These are phyloP conservation scores for Drosophila mayaguana DNA, from an alignment of 2,888 invertebrate genomes.

Conservation along the genomic window DNA sequence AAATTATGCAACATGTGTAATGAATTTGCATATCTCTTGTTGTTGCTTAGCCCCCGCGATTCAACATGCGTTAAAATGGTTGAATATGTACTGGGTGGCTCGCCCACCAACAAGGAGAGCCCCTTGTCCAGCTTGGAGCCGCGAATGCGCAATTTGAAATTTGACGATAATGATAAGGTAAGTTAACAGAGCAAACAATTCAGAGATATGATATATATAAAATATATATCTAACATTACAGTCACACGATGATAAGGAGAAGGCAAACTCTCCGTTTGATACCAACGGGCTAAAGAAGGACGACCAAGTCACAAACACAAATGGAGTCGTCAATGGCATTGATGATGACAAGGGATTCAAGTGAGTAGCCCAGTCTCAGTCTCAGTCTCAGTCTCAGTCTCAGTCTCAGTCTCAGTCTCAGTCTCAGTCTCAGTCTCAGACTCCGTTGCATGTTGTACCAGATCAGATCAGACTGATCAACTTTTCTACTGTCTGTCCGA, in stretches of 20 bases:
- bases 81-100: slow-evolving; percentile 97
- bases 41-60: slow-evolving; percentile 90
- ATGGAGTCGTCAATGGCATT: slow-evolving; percentile 89
- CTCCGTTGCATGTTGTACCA: slow-evolving; percentile 10
- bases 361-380: slow-evolving; percentile 90
- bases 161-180: slow-evolving; percentile 86
- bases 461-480: slow-evolving; percentile 25
- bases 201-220: not conserved
- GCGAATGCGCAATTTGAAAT: slow-evolving; percentile 88
- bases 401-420: too few relatives aligned
- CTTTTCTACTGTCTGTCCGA: slow-evolving; percentile 19
- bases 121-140: slow-evolving; percentile 87
- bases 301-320: slow-evolving; percentile 87
- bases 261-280: slow-evolving; percentile 86
- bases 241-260: slow-evolving; percentile 86
- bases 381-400: too few relatives aligned
- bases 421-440: too few relatives aligned
- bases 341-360: slow-evolving; percentile 96
- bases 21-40: slow-evolving; percentile 51
- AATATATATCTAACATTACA: slow-evolving; percentile 52
- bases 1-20: not conserved
- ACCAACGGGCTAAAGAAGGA: slow-evolving; percentile 86
- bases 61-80: slow-evolving; percentile 98
- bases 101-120: slow-evolving; percentile 92
- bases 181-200: slow-evolving; percentile 28